These are phyloP conservation scores for Myiothlypis chrysogaster DNA, from an alignment of 2,797 vertebrate genomes.

Conservation along the genomic window DNA sequence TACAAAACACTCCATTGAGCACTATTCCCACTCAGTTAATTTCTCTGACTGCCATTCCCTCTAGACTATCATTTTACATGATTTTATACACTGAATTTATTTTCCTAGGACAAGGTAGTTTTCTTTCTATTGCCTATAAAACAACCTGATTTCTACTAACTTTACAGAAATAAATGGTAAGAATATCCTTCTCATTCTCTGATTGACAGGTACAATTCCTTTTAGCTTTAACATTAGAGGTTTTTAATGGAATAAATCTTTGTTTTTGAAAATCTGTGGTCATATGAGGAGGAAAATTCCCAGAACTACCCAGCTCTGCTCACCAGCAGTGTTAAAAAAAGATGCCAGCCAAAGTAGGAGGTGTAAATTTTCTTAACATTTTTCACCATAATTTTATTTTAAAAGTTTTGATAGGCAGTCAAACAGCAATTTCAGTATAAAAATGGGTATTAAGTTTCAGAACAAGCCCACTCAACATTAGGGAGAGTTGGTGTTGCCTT, in stretches of 20 bases:
- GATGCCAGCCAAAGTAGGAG: constrained; percentile 59
- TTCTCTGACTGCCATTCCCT: constrained; percentile 1
- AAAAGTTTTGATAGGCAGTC: constrained; percentile 57
- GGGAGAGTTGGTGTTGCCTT: background rate
- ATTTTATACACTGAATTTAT: constrained; percentile 25
- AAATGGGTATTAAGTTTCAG: constrained; percentile 26
- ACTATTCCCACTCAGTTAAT: background rate
- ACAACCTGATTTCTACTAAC: background rate
- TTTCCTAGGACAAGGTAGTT: constrained; percentile 4
- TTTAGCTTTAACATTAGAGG: background rate
- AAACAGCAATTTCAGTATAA: constrained; percentile 22
- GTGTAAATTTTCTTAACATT: constrained; percentile 51
- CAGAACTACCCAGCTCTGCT: constrained; percentile 28
- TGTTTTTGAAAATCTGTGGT: constrained; percentile 39
- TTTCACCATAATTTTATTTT: constrained; percentile 55
- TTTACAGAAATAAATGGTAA: constrained; percentile 22
- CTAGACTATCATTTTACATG: background rate
- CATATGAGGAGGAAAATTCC: constrained; percentile 34
- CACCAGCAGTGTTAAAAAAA: constrained; percentile 51
- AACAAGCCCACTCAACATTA: constrained; percentile 36
- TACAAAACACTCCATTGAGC: constrained; percentile 5
- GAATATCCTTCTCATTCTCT: background rate
- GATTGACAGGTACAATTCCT: background rate
- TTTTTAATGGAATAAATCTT: constrained; percentile 1
- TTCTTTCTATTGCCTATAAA: background rate